Evolutionary conservation across 1,140 invertebrate species (phyloP).

Genomic region (Stegodyphus mimosarum): DNA sequence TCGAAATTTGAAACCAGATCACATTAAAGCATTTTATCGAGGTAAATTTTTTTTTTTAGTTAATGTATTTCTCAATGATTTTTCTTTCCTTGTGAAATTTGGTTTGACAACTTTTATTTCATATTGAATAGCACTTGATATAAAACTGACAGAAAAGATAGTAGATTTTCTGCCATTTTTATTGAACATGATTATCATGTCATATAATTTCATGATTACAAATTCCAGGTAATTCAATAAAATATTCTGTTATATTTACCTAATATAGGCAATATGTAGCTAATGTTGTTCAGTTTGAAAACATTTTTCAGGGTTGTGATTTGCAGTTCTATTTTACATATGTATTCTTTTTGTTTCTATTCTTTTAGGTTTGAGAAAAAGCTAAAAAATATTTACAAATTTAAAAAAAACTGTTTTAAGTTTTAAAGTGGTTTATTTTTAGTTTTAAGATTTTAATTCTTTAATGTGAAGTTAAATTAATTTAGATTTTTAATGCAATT

Average conservation of each 20-base stretch:
- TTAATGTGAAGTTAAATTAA: too few species aligned
- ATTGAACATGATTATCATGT: conserved; percentile 1
- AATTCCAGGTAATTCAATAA: background rate
- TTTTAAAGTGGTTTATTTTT: too few species aligned
- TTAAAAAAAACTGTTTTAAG: too few species aligned
- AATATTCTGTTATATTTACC: background rate
- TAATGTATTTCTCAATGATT: conserved; percentile 25
- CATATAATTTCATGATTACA: background rate
- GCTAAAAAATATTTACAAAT: too few species aligned
- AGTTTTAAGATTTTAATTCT: too few species aligned
- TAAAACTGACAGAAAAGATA: background rate
- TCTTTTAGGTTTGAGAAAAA: too few species aligned
- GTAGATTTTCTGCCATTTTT: conserved; percentile 7
- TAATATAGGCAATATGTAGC: too few species aligned
- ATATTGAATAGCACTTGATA: background rate
- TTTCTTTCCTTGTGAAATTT: conserved; percentile 34
- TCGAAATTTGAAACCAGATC: conserved; percentile 79
- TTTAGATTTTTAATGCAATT: too few species aligned
- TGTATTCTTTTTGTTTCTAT: too few species aligned
- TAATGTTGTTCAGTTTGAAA: too few species aligned
- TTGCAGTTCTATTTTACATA: too few species aligned
- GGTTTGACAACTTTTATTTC: conserved; percentile 3
- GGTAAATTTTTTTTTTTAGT: conserved; percentile 45
- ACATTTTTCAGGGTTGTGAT: too few species aligned
- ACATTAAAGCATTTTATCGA: conserved; percentile 82